phyloP scores from a whole-genome alignment of 2,888 invertebrate species.

The Drosophila multiciliata region DNA sequence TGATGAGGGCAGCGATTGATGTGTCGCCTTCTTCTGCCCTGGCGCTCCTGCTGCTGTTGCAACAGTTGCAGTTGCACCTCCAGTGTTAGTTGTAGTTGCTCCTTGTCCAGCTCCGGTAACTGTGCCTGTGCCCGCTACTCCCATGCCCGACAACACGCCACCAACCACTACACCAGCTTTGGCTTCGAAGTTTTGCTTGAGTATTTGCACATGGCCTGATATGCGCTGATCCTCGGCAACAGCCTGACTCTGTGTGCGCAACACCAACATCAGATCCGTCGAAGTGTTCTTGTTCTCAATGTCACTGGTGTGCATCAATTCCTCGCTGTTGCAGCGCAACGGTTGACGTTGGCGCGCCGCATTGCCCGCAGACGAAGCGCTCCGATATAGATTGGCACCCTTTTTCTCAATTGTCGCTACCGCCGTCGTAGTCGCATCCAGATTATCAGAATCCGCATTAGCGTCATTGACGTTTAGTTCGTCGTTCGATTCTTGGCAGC shows the following conservation, averaged over 20 bases:
- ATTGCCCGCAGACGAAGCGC: constrained; percentile 80
- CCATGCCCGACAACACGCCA: constrained; percentile 13
- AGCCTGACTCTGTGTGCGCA: constrained; percentile 73
- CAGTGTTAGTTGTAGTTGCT: background rate
- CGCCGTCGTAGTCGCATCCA: constrained; percentile 6
- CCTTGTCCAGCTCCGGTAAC: constrained; percentile 7
- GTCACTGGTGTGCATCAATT: constrained; percentile 83
- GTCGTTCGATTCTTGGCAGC: constrained; percentile 78
- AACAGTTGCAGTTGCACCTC: background rate
- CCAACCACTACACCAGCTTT: constrained; percentile 85
- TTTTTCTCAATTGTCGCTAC: constrained; percentile 46
- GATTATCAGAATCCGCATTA: constrained; percentile 27
- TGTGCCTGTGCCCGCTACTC: constrained; percentile 12
- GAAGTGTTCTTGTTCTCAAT: constrained; percentile 79
- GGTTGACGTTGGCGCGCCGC: constrained; percentile 80
- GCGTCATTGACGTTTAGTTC: constrained; percentile 11
- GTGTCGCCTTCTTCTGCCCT: constrained; percentile 83
- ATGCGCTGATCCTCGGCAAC: constrained; percentile 81
- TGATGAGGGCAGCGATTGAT: constrained; percentile 87
- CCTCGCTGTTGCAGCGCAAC: constrained; percentile 84
- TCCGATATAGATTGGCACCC: constrained; percentile 80
- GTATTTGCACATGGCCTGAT: constrained; percentile 92
- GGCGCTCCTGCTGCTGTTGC: constrained; percentile 8
- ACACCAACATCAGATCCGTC: constrained; percentile 58
- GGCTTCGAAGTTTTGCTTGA: constrained; percentile 95